Evolutionary conservation across 2,113 vertebrate genomes (phyloP).

Genomic region (Chionodraco myersi): DNA sequence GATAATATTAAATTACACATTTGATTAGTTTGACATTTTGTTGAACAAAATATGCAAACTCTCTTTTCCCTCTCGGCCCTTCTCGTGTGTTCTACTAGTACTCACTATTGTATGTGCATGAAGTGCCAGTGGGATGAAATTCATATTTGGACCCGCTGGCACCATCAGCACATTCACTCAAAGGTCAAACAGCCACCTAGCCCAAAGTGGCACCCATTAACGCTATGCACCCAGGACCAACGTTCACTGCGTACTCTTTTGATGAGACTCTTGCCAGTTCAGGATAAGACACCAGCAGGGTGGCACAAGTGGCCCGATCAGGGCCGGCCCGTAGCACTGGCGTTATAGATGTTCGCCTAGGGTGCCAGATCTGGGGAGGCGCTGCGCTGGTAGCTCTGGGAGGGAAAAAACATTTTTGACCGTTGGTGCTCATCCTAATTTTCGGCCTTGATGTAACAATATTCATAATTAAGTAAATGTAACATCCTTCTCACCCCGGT

Average conservation of each 20-base stretch:
- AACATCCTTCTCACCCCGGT: too few species aligned
- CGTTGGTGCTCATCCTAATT: too few species aligned
- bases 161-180: conserved; percentile 47
- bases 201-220: conserved; percentile 32
- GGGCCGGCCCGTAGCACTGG: too few species aligned
- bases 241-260: background rate
- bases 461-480: too few species aligned
- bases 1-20: conserved; percentile 8
- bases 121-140: conserved; percentile 31
- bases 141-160: conserved; percentile 35
- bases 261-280: conserved; percentile 19
- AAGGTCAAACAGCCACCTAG: conserved; percentile 55
- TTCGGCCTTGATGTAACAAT: too few species aligned
- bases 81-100: background rate
- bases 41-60: background rate
- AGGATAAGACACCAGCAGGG: background rate
- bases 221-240: background rate
- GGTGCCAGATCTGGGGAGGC: too few species aligned
- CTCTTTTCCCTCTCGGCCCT: background rate
- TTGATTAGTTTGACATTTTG: background rate
- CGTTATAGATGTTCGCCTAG: too few species aligned
- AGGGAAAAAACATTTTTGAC: too few species aligned
- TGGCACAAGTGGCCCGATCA: background rate
- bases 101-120: conserved; percentile 27
- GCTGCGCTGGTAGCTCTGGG: too few species aligned